phyloP scores from a whole-genome alignment of 2,113 vertebrate genomes.

The Saccopteryx leptura region DNA sequence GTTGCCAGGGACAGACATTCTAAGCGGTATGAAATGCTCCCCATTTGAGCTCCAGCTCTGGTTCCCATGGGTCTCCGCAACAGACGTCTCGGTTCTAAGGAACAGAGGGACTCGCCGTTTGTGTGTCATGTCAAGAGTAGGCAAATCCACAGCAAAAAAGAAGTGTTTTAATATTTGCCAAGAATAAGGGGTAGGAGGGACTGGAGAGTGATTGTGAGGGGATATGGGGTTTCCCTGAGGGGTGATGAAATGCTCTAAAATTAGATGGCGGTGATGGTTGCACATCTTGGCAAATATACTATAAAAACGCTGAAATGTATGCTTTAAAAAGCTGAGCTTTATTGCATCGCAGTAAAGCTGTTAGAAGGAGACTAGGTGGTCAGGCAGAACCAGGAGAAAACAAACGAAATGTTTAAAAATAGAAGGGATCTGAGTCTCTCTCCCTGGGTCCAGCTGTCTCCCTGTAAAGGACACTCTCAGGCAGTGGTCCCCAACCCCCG shows the following conservation, averaged over 20 bases:
- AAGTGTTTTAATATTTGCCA: background rate
- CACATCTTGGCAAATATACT: background rate
- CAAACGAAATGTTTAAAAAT: background rate
- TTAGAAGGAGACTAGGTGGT: background rate
- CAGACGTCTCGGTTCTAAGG: background rate
- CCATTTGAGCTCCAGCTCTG: conserved; percentile 45
- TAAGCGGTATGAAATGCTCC: conserved; percentile 25
- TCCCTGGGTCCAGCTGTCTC: background rate
- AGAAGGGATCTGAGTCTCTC: background rate
- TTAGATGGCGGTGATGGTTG: background rate
- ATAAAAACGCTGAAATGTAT: background rate
- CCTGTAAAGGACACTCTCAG: background rate
- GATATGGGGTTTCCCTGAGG: background rate
- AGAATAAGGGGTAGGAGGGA: too few species aligned
- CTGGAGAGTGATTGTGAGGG: background rate
- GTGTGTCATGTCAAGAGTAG: background rate
- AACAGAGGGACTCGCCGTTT: background rate
- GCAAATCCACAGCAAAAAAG: background rate
- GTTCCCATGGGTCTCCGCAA: background rate
- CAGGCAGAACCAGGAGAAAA: background rate
- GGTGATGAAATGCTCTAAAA: background rate
- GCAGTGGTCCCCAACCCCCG: too few species aligned
- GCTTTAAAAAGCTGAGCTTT: background rate
- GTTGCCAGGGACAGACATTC: conserved; percentile 24
- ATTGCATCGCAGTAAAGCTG: background rate